Percentiles rank a stretch among this genome's conserved stretches.
phyloP scores from a whole-genome alignment of 2,888 invertebrate species.

The Agrochola lota region DNA sequence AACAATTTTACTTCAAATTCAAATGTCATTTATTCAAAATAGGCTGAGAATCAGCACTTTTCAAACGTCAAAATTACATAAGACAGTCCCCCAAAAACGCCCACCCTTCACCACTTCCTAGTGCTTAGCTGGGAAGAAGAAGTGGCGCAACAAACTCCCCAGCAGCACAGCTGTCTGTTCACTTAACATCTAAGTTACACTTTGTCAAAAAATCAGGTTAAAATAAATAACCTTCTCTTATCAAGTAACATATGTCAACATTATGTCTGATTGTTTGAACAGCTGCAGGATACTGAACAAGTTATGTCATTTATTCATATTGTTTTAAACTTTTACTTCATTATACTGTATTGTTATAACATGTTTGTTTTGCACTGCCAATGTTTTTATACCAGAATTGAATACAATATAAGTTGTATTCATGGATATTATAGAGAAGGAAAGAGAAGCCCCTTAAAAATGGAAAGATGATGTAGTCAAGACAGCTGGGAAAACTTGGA shows the following conservation, averaged over 20 bases:
- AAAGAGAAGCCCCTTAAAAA: too few species aligned
- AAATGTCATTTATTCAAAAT: too few species aligned
- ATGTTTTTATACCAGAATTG: not conserved
- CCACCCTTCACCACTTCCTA: too few species aligned
- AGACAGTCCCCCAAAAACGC: too few species aligned
- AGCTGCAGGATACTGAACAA: conserved; percentile 11
- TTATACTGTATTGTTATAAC: not conserved
- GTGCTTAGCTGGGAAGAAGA: too few species aligned
- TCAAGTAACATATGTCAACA: not conserved
- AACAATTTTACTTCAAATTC: too few species aligned
- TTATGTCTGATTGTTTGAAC: not conserved
- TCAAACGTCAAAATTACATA: too few species aligned
- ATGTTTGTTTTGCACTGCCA: not conserved
- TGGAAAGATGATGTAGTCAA: too few species aligned
- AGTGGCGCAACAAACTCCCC: too few species aligned
- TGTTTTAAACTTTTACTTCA: not conserved
- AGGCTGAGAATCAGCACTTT: too few species aligned
- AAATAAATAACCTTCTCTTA: not conserved
- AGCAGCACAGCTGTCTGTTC: too few species aligned
- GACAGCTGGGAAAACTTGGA: too few species aligned
- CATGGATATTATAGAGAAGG: not conserved
- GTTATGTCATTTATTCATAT: not conserved
- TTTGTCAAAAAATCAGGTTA: not conserved
- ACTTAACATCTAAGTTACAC: not conserved
- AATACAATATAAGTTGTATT: not conserved